These are phyloP conservation scores for Eutrigla gurnardus DNA, from an alignment of 2,797 vertebrate species.

Conservation along the genomic window DNA sequence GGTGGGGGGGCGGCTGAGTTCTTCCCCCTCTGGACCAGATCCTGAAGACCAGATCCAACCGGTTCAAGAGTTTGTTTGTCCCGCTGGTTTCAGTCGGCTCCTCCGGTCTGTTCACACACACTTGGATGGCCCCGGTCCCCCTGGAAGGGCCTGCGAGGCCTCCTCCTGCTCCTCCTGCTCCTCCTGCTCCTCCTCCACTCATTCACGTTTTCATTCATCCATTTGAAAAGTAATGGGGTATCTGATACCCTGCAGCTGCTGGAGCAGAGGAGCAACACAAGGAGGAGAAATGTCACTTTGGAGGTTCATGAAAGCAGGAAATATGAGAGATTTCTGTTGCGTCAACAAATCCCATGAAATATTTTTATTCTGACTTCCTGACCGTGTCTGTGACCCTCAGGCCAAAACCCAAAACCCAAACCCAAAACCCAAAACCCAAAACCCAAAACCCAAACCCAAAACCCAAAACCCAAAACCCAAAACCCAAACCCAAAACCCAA, in stretches of 20 bases:
- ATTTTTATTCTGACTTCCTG: background rate
- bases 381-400: background rate
- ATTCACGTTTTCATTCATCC: conserved; percentile 71
- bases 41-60: conserved; percentile 40
- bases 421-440: too few species aligned
- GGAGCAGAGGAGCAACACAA: conserved; percentile 30
- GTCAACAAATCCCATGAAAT: background rate
- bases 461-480: too few species aligned
- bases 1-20: conserved; percentile 29
- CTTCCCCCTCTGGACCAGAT: background rate
- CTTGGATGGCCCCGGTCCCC: conserved; percentile 44
- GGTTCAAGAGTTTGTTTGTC: conserved; percentile 51
- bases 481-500: too few species aligned
- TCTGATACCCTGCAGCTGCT: conserved; percentile 69
- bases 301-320: background rate
- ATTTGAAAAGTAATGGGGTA: conserved; percentile 67
- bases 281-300: conserved; percentile 32
- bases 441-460: too few species aligned
- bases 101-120: conserved; percentile 56
- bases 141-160: conserved; percentile 29
- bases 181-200: conserved; percentile 51
- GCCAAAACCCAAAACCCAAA: background rate
- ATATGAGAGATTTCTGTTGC: background rate
- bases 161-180: conserved; percentile 33
- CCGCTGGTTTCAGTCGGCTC: conserved; percentile 39